Base-by-base conservation (phyloP, 2,113 vertebrate species). In the Antechinus flavipes region DNA sequence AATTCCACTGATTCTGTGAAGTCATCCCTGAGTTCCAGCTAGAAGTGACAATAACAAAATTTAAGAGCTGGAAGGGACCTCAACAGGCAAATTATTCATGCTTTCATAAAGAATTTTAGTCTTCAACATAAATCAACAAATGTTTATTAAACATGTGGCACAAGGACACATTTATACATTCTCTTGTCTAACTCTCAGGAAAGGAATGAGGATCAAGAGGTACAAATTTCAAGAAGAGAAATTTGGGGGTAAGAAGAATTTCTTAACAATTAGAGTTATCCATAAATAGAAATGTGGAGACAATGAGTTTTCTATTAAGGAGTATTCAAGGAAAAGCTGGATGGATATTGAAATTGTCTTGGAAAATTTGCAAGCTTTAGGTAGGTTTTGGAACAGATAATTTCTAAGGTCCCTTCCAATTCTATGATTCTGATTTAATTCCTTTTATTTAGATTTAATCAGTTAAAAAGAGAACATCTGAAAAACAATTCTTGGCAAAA, bases 401-500 rank as follows among this genome's bases (percentile, higher is more conserved):
- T 84, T 84, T 42, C n/a, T 42, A 84, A 84, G 35, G 68, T 84
- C 8, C 27, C 84, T 95, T 84, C 24, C n/a, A 54, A 49, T 92
- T 94, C 92, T 91, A 95, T 55, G 61, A 11, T 94, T 24, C 46
- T 92, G 23, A 84, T 26, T 52, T 14, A 76, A 50, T 52, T 92
- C 52, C 35, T 8, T 94, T 50, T 90, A 91, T 90, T 96, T 94
- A 92, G 9, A 25, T 56, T 92, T 91, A 91, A 61, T 27, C 19
- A 55, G 23, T 0, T 11, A 55, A 27, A 95, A 26, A 89, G 35
- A 92, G n/a, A 93, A 25, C 46, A 58, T 76, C 84, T 84, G 68
- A 90, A 58, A 93, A 92, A 68, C 54, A 91, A 68, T 52, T 58
- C 95, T 91, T 89, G 68, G 68, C 24, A 94, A 93, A 96, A 55